phyloP scores from a whole-genome alignment of 1,140 invertebrate species.

The Antheraea mylitta region DNA sequence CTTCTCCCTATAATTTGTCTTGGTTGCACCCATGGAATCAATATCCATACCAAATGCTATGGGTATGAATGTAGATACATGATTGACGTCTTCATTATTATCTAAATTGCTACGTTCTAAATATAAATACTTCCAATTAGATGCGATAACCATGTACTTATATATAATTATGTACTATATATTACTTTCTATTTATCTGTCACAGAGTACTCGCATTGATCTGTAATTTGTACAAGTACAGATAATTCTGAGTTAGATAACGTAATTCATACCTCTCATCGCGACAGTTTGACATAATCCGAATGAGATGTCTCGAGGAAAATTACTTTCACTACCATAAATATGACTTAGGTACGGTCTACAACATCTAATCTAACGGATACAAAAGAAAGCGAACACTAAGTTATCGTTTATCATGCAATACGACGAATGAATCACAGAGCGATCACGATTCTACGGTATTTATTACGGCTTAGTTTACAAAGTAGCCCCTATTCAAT shows the following conservation, averaged over 20 bases:
- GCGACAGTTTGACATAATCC: conserved; percentile 5
- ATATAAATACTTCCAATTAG: too few species aligned
- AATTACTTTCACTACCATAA: conserved; percentile 9
- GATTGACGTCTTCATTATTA: too few species aligned
- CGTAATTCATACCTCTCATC: not conserved
- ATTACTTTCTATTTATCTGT: not conserved
- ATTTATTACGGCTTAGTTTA: not conserved
- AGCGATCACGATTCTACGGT: not conserved
- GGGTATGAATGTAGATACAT: too few species aligned
- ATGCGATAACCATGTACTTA: too few species aligned
- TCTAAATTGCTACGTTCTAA: too few species aligned
- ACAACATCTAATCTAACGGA: conserved; percentile 5
- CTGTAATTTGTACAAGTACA: not conserved
- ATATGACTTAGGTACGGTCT: not conserved
- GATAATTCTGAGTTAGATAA: not conserved
- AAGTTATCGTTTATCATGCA: conserved; percentile 10
- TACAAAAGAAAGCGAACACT: not conserved
- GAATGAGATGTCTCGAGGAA: conserved; percentile 6
- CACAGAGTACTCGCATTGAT: not conserved
- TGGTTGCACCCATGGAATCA: too few species aligned
- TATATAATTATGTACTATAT: too few species aligned
- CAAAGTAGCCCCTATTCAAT: not conserved
- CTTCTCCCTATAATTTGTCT: too few species aligned
- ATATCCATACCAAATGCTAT: too few species aligned
- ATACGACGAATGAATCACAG: not conserved